Evolutionary conservation across 2,113 vertebrate genomes (phyloP), one percentile per base, ranked within the genome.

Genomic region (Otis tarda): DNA sequence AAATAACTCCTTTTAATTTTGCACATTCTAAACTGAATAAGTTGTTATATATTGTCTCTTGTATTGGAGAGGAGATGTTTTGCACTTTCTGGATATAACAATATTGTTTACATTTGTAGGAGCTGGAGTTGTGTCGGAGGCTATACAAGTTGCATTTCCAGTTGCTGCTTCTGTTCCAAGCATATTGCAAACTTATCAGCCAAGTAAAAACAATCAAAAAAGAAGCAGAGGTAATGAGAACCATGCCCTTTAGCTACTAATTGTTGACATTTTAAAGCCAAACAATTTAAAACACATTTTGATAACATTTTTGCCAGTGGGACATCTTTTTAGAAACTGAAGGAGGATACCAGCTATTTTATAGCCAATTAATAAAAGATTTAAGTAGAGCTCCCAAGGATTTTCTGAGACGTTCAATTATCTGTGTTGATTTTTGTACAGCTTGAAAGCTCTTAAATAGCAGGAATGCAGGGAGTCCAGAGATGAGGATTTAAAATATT

Each of bases 141-240:
- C 98, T 99, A 31, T 99, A 99, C 96, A 99, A 99, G 95, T 95
- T 99, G 93, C 99, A 99, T 97, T 99, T 99, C 94, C 99, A 99
- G 97, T 98, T 99, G 97, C 98, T 99, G 89, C 99, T 99, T 97
- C 98, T 99, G 79, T 99, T 99, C 97, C 99, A 99, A 98, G 99
- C 99, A 79, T 99, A 99, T 93, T 99, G 99, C 95, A 99, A 99
- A 97, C 99, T 99, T 90, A 98, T 99, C 98, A 99, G 96, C 97
- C 98, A 98, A 97, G 98, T 99, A 93, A 99, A 99, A 93, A 98
- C 98, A 83, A 99, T 99, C 94, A 99, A 98, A 98, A 98, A 98
- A 93, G 99, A 99, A 98, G 98, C 99, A 15, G 99, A 99, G 99
- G 99, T 99, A 98, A 98, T 96, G 81, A 91, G 92, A 91, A 74